A percentile compares a stretch with the other conserved stretches of the same genome.
These are phyloP conservation scores for Gymnosoma rotundatum DNA, from an alignment of 2,888 invertebrate species.

Conservation along the genomic window DNA sequence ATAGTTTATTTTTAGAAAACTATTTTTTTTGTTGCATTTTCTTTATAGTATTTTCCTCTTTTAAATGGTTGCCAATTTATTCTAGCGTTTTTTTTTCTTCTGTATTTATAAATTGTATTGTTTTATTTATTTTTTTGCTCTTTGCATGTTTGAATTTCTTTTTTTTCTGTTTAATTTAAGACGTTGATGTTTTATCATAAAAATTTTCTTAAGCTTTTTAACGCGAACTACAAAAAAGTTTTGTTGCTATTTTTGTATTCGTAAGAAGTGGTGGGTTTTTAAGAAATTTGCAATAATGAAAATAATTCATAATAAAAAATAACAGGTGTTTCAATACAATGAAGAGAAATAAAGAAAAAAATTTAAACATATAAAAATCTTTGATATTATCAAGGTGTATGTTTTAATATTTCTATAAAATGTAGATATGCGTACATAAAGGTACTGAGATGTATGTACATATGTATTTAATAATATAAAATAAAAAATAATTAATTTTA, in stretches of 20 bases:
- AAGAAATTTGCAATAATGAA: slow-evolving; percentile 43
- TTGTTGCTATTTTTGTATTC: slow-evolving; percentile 33
- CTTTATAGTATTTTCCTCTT: slow-evolving; percentile 57
- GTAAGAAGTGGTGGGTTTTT: slow-evolving; percentile 34
- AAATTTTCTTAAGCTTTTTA: slow-evolving; percentile 58
- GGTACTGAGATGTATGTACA: background rate
- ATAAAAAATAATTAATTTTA: slow-evolving; percentile 4
- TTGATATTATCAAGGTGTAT: slow-evolving; percentile 36
- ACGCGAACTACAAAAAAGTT: slow-evolving; percentile 13
- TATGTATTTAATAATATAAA: background rate
- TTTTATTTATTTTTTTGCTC: slow-evolving; percentile 41
- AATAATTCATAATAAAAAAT: slow-evolving; percentile 53
- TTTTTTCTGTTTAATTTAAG: no score
- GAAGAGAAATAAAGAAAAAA: slow-evolving; percentile 34
- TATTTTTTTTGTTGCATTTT: slow-evolving; percentile 38
- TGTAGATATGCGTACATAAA: background rate
- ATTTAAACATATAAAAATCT: slow-evolving; percentile 17
- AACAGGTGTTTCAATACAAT: slow-evolving; percentile 55
- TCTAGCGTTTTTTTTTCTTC: slow-evolving; percentile 36
- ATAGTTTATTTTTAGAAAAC: slow-evolving; percentile 57
- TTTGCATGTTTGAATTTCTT: slow-evolving; percentile 23
- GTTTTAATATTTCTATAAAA: slow-evolving; percentile 10
- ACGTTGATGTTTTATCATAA: slow-evolving; percentile 52
- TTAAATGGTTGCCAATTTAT: slow-evolving; percentile 65
- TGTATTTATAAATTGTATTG: slow-evolving; percentile 49